Evolutionary conservation across 2,113 vertebrate genomes (phyloP).

Genomic region (Neogale vison): DNA sequence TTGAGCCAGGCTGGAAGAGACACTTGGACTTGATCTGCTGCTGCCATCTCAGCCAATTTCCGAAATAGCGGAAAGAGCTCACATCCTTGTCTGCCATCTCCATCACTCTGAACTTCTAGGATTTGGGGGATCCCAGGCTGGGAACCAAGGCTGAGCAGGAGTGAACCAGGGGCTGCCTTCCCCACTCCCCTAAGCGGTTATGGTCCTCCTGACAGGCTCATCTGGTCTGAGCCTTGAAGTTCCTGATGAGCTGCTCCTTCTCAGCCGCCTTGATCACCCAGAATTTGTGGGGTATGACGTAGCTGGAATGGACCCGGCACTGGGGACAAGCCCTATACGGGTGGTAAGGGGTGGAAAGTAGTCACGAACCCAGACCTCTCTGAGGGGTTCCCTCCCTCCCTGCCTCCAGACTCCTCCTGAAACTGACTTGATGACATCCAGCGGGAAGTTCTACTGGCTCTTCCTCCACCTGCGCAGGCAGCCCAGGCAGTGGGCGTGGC

Average conservation of each 20-base stretch:
- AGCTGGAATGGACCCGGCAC: constrained; percentile 91
- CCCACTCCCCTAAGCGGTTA: neutral
- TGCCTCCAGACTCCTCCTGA: fast-evolving
- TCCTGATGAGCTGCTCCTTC: constrained; percentile 87
- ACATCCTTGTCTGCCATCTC: neutral
- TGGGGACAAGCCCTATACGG: constrained; percentile 90
- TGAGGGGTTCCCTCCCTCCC: fast-evolving
- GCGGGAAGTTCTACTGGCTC: constrained; percentile 85
- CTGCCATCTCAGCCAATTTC: neutral
- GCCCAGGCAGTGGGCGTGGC: constrained; percentile 89
- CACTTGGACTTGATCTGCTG: neutral
- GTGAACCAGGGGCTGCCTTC: too few species aligned
- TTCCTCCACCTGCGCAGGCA: constrained; percentile 92
- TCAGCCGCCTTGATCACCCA: constrained; percentile 87
- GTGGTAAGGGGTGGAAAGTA: neutral
- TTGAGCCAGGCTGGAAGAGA: neutral
- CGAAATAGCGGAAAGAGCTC: neutral
- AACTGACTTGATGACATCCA: constrained; percentile 87
- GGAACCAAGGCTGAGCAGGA: neutral
- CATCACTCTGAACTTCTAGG: neutral
- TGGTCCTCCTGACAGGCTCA: neutral
- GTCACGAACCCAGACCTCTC: neutral
- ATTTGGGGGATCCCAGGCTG: neutral
- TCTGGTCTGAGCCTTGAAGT: constrained; percentile 90
- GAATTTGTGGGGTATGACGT: constrained; percentile 91